These are phyloP conservation scores for Actinemys pallida DNA, from an alignment of 2,113 vertebrate genomes.

Conservation along the genomic window DNA sequence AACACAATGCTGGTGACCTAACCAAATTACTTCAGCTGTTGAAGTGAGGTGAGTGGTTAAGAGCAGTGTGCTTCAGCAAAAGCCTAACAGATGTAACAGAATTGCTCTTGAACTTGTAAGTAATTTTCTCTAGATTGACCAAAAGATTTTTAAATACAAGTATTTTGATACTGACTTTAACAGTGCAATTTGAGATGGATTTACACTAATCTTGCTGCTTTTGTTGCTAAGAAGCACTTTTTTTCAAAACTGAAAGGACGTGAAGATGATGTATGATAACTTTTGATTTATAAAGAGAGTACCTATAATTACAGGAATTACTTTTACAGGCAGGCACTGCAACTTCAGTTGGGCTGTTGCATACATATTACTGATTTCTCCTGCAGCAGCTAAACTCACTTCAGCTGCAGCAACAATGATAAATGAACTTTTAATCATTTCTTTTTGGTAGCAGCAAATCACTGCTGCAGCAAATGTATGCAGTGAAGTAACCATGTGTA, in stretches of 20 bases:
- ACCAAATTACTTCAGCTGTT: background rate
- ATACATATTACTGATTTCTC: background rate
- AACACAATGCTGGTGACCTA: background rate
- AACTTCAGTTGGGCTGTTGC: background rate
- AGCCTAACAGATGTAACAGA: conserved; percentile 28
- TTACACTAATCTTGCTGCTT: conserved; percentile 17
- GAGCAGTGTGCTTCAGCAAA: background rate
- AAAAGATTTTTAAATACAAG: conserved; percentile 38
- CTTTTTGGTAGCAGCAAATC: background rate
- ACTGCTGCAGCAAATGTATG: background rate
- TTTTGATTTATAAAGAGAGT: background rate
- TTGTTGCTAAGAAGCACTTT: background rate
- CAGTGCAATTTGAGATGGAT: conserved; percentile 1
- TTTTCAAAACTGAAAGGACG: background rate
- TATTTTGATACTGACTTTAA: conserved; percentile 20
- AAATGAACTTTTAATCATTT: conserved; percentile 6
- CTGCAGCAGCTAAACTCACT: background rate
- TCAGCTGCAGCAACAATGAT: background rate
- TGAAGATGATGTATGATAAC: background rate
- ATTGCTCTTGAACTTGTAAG: conserved; percentile 17
- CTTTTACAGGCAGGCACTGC: background rate
- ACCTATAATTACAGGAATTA: background rate
- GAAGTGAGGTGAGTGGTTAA: conserved; percentile 8
- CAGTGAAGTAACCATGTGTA: background rate
- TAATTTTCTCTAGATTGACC: background rate